A percentile compares a stretch with the other conserved stretches of the same genome.
These are phyloP conservation scores for Aythya baeri DNA, from an alignment of 2,113 vertebrate genomes.

Conservation along the genomic window DNA sequence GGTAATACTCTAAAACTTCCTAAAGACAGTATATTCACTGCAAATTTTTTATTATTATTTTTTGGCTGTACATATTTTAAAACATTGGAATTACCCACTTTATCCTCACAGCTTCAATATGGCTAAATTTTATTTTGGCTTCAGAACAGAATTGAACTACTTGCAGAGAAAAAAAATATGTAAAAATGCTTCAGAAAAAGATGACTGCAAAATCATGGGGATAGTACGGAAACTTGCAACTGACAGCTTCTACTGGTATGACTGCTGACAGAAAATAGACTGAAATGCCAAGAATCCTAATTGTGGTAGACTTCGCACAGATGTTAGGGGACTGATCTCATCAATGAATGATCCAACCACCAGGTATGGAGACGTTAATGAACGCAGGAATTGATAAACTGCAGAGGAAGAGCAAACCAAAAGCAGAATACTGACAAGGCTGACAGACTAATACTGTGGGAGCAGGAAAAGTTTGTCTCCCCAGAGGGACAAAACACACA, in stretches of 20 bases:
- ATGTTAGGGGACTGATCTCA: background rate
- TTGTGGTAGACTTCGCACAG: background rate
- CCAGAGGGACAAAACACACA: background rate
- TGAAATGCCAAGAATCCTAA: background rate
- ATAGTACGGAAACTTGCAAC: background rate
- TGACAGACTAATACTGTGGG: background rate
- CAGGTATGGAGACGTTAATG: background rate
- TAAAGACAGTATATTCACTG: background rate
- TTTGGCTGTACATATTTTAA: background rate
- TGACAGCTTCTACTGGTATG: background rate
- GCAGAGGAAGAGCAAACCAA: background rate
- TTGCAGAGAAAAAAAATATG: background rate
- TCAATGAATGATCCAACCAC: accelerated
- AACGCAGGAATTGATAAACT: accelerated
- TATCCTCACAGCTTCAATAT: background rate
- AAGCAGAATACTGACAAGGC: accelerated
- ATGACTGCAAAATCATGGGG: background rate
- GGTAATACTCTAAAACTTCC: background rate
- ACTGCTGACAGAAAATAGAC: background rate
- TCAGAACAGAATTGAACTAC: background rate
- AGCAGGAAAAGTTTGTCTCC: background rate
- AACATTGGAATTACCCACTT: background rate
- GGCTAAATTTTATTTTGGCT: background rate
- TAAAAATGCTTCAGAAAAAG: background rate
- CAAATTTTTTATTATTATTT: background rate